Conservation (phyloP, 2,888 invertebrate species). For the Prenolepis imparis region DNA sequence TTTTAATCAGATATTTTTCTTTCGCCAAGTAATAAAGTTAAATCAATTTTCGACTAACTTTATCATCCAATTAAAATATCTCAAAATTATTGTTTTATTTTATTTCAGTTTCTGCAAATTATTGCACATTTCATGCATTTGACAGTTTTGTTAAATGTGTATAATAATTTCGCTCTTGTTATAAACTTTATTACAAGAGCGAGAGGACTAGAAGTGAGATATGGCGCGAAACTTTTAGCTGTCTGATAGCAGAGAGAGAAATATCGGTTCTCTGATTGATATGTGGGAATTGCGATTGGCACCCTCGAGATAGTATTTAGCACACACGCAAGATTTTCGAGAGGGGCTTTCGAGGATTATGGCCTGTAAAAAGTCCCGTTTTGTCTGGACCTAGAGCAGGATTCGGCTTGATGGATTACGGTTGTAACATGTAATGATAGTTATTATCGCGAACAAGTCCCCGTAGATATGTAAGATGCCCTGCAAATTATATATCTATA, state of each 20-base stretch:
- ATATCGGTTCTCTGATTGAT: constrained; percentile 64
- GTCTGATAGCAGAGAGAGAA: neutral
- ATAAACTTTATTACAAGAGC: neutral
- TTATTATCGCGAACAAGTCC: constrained; percentile 46
- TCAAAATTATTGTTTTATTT: neutral
- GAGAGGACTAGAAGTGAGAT: neutral
- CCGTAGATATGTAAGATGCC: neutral
- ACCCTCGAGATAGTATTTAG: constrained; percentile 54
- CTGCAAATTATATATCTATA: neutral
- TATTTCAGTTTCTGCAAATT: neutral
- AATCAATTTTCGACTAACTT: neutral
- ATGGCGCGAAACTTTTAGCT: neutral
- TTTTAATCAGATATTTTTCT: neutral
- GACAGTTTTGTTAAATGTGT: neutral
- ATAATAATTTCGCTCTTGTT: too few relatives aligned
- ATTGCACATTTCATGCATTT: neutral
- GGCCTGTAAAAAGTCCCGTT: constrained; percentile 29
- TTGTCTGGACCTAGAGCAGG: neutral
- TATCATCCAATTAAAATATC: neutral
- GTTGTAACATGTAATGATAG: constrained; percentile 30
- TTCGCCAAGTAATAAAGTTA: neutral
- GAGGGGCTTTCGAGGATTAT: constrained; percentile 50
- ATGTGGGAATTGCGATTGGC: constrained; percentile 65
- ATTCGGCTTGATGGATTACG: constrained; percentile 61
- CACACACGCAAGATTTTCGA: constrained; percentile 54